phyloP scores from a whole-genome alignment of 1,140 invertebrate species.

The Brachionus plicatilis region DNA sequence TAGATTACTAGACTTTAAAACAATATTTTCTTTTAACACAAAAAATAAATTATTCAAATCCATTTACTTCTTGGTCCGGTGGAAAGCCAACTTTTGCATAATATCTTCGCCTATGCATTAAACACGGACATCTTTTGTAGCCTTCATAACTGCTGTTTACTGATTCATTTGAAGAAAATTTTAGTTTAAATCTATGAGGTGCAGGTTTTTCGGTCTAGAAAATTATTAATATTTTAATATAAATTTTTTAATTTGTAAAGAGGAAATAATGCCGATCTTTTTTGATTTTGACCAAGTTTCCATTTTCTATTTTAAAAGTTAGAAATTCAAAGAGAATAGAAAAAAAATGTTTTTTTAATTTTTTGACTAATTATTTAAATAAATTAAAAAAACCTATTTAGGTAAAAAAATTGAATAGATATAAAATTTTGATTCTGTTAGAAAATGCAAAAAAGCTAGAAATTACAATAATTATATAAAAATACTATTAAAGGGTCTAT shows the following conservation, averaged over 20 bases:
- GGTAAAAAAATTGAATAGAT: too few relatives aligned
- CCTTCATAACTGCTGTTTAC: not conserved
- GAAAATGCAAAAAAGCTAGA: too few relatives aligned
- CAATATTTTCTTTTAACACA: not conserved
- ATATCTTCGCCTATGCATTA: slow-evolving; percentile 31
- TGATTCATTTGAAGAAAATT: not conserved
- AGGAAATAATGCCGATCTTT: too few relatives aligned
- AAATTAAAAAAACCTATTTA: too few relatives aligned
- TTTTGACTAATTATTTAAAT: too few relatives aligned
- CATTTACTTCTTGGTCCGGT: slow-evolving; percentile 32
- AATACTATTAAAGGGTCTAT: too few relatives aligned
- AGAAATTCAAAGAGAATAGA: too few relatives aligned
- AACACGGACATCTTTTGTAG: slow-evolving; percentile 32
- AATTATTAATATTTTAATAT: not conserved
- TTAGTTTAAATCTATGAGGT: slow-evolving; percentile 10
- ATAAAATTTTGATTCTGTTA: too few relatives aligned
- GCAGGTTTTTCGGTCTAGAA: slow-evolving; percentile 2
- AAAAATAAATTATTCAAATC: not conserved
- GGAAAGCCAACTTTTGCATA: not conserved
- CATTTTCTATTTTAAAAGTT: too few relatives aligned
- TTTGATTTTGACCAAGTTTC: too few relatives aligned
- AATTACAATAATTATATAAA: too few relatives aligned
- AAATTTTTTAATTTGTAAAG: not conserved
- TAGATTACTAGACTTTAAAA: not conserved
- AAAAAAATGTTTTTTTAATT: too few relatives aligned